phyloP scores from a whole-genome alignment of 2,888 invertebrate species.

The Litoditis marina region DNA sequence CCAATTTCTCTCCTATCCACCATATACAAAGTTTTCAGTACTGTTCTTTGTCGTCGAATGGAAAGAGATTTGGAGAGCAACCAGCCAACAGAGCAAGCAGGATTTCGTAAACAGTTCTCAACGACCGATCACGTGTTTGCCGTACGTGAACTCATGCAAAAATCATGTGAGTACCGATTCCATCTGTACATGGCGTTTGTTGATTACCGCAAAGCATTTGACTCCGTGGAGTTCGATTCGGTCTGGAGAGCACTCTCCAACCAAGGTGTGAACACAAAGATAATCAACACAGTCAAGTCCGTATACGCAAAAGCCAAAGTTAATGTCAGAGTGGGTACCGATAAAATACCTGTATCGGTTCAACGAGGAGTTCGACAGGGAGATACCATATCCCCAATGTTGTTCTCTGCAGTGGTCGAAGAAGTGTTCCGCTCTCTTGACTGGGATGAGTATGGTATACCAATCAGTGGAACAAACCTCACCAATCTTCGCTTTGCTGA shows the following conservation, averaged over 20 bases:
- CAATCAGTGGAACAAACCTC: no score
- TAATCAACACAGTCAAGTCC: no score
- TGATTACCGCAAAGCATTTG: conserved; percentile 25
- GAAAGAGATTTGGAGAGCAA: not conserved
- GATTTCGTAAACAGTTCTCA: conserved; percentile 6
- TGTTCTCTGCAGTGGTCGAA: no score
- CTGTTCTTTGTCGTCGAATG: not conserved
- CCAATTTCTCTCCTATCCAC: conserved; percentile 21
- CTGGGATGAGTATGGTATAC: no score
- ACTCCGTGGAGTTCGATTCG: conserved; percentile 11
- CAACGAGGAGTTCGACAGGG: no score
- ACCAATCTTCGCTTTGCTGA: no score
- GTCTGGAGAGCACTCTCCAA: conserved; percentile 9
- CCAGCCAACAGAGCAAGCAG: conserved; percentile 8
- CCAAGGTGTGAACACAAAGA: conserved; percentile 4
- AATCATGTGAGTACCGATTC: conserved; percentile 12
- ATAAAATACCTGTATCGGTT: no score
- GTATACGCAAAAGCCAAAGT: no score
- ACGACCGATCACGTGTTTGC: conserved; percentile 17
- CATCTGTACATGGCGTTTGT: conserved; percentile 22
- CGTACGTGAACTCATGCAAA: conserved; percentile 8
- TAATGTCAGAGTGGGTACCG: no score
- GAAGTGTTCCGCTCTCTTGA: no score
- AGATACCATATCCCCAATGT: no score
- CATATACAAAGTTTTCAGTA: conserved; percentile 10